Evolutionary conservation across 2,888 invertebrate species (phyloP).

Genomic region (Rotaria socialis): DNA sequence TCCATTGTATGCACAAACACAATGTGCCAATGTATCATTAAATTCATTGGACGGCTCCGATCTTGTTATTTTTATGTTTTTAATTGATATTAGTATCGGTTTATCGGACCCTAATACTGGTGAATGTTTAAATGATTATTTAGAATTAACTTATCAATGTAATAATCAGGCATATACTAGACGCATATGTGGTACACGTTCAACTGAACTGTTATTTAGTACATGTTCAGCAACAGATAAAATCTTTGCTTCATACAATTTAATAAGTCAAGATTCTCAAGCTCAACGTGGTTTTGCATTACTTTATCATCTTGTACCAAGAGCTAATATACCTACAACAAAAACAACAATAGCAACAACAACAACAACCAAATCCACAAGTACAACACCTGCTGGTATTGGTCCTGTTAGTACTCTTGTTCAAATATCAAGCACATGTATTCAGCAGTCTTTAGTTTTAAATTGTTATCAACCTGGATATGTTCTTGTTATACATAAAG

Average conservation of each 20-base stretch:
- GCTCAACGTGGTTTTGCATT: constrained; percentile 18
- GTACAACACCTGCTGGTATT: background rate
- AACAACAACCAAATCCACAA: background rate
- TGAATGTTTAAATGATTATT: background rate
- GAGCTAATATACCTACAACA: background rate
- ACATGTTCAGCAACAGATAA: background rate
- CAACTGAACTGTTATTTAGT: background rate
- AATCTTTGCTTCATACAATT: background rate
- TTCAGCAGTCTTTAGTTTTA: background rate
- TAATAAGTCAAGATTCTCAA: background rate
- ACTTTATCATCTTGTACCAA: background rate
- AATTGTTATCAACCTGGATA: background rate
- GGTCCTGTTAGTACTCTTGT: constrained; percentile 33
- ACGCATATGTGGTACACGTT: background rate
- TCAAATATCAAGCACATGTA: background rate
- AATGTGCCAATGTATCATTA: constrained; percentile 1
- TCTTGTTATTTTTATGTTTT: constrained; percentile 23
- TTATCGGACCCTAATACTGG: background rate
- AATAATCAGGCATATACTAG: background rate
- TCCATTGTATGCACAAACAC: constrained; percentile 37
- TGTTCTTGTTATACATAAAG: background rate
- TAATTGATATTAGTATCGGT: constrained; percentile 20
- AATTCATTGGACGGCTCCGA: background rate
- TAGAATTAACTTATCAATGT: constrained; percentile 20
- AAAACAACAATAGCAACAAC: background rate